Evolutionary conservation across 2,797 vertebrate species (phyloP).

Genomic region (Cuniculus paca): DNA sequence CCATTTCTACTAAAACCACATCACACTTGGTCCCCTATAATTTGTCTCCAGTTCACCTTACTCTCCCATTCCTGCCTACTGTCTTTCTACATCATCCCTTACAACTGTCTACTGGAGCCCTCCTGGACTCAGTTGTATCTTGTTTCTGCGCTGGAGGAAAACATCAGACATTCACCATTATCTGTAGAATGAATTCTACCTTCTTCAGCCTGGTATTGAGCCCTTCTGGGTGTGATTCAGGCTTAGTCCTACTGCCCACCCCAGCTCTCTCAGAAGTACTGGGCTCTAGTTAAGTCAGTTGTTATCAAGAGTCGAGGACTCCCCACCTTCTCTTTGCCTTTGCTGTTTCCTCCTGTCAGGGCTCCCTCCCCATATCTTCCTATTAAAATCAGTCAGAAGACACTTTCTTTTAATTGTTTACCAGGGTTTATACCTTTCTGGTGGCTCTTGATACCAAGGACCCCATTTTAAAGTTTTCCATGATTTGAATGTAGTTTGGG

Average conservation of each 20-base stretch:
- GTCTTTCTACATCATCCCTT: neutral
- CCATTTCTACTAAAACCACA: accelerated
- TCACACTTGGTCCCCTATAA: accelerated
- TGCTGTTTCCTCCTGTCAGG: accelerated
- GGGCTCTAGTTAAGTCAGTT: neutral
- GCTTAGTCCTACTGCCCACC: neutral
- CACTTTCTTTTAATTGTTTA: neutral
- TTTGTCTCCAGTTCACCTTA: neutral
- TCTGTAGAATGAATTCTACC: neutral
- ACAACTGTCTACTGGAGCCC: neutral
- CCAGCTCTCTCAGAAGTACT: neutral
- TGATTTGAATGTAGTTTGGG: neutral
- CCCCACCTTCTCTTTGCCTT: neutral
- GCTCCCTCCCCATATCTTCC: neutral
- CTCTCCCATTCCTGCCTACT: neutral
- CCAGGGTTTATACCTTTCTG: neutral
- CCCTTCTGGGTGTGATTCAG: neutral
- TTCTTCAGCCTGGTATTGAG: neutral
- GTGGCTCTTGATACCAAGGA: neutral
- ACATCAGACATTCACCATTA: neutral
- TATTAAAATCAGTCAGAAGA: neutral
- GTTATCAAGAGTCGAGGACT: neutral
- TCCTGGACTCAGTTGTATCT: neutral
- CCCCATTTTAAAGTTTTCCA: neutral
- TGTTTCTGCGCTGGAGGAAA: neutral